Base-by-base conservation (phyloP, 2,113 vertebrate species). In the Cygnus atratus region DNA sequence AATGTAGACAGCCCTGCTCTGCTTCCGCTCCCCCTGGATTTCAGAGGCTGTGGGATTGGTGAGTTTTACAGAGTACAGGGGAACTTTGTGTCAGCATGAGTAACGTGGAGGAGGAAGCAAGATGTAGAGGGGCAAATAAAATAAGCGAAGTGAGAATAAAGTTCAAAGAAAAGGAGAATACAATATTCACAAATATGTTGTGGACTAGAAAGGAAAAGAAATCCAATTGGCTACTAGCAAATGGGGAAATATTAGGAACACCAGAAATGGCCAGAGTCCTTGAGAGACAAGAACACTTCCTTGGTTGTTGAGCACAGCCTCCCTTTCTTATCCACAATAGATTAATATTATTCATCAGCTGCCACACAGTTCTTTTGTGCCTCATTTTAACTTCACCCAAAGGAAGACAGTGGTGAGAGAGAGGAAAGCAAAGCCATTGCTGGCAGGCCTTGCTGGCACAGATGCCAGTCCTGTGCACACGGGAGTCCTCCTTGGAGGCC, bases 381-480 rank as follows among this genome's bases (percentile, higher is more conserved):
- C 46, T 76, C 29, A 15, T 54, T 63, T 50, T 20, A n/a, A 22
- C 44, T 4, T 24, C 9, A 37, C 44, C 48, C 73, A 41, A 62
- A 72, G 74, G 5, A 43, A 91, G 76, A 65, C 46, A 57, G 10
- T 7, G 21, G 58, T 46, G 62, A 55, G 46, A 37, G 88, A 84
- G 50, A 50, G 37, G 59, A 78, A 65, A 72, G 18, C 29, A 43
- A 52, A 43, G 13, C 29, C n/a, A 18, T 33, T 3, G 0, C 52
- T 85, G 3, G 4, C 24, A 62, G 84, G 50, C n/a, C 66, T 78
- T 86, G n/a, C 50, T 0, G 0, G 9, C 78, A 39, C 0, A 0
- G 75, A n/a, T 57, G 37, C 28, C 25, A 79, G 37, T 1, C 2
- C 48, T 73, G 16, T 44, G 28, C 52, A 33, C n/a, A 37, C n/a